Evolutionary conservation across 2,113 vertebrate genomes (phyloP).

Genomic region (Neogobius melanostomus): DNA sequence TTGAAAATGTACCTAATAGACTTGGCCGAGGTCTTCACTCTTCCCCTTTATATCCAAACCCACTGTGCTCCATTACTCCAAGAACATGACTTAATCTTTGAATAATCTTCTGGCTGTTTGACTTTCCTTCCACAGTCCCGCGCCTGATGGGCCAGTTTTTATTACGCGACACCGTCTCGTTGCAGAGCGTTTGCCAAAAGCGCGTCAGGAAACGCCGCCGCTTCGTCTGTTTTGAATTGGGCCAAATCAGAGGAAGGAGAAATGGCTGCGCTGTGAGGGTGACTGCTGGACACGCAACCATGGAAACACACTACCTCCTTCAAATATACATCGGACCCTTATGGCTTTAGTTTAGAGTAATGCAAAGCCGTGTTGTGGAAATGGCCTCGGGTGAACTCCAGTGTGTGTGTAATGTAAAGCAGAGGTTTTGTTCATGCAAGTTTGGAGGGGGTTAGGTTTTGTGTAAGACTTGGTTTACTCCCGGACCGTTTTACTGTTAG

Average conservation of each 20-base stretch:
- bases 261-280: slow-evolving; percentile 6
- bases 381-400: slow-evolving; percentile 3
- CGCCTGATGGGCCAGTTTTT: slow-evolving; percentile 24
- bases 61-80: background rate
- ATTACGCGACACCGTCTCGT: slow-evolving; percentile 33
- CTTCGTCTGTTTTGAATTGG: slow-evolving; percentile 61
- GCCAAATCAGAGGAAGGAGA: slow-evolving; percentile 26
- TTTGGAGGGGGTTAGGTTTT: no score
- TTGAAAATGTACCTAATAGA: no score
- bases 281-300: slow-evolving; percentile 20
- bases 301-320: slow-evolving; percentile 20
- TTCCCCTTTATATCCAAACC: background rate
- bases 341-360: slow-evolving; percentile 30
- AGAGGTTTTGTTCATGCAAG: background rate
- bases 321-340: slow-evolving; percentile 30
- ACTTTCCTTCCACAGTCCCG: slow-evolving; percentile 32
- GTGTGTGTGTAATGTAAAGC: slow-evolving; percentile 6
- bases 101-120: slow-evolving; percentile 21
- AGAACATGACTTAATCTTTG: slow-evolving; percentile 11
- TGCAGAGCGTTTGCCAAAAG: slow-evolving; percentile 41
- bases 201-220: slow-evolving; percentile 31
- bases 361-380: slow-evolving; percentile 16
- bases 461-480: no score
- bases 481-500: background rate
- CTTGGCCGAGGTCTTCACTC: background rate